Conservation (phyloP, 2,797 vertebrate genomes). For the Psittacula derbiana region DNA sequence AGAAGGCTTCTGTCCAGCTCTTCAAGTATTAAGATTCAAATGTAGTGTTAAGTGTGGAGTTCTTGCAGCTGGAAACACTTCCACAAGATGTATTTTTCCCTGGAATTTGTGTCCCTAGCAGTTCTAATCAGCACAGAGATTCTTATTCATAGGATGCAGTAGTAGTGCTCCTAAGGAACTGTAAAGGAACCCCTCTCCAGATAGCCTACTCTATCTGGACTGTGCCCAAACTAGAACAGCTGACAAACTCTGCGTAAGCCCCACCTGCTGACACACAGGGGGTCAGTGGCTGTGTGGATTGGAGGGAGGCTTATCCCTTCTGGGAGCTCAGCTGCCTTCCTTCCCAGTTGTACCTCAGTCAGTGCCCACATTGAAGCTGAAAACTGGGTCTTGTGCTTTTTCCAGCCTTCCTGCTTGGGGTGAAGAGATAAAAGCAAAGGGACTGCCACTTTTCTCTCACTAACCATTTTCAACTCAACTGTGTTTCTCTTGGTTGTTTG, state of each 20-base stretch:
- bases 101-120: neutral
- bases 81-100: neutral
- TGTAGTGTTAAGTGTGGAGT: neutral
- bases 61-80: neutral
- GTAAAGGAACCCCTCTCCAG: neutral
- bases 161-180: neutral
- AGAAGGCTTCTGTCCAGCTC: neutral
- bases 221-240: neutral
- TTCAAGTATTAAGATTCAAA: neutral
- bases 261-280: neutral
- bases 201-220: neutral
- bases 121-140: neutral
- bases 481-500: conserved; percentile 59
- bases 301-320: neutral
- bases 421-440: neutral
- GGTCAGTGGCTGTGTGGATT: neutral
- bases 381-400: neutral
- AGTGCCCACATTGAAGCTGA: neutral
- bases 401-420: neutral
- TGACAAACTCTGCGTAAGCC: neutral
- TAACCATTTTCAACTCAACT: conserved; percentile 54
- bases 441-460: neutral
- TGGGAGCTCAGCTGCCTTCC: neutral
- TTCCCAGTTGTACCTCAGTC: neutral
- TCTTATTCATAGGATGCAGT: neutral